Conservation (phyloP, 1,140 invertebrate species). For the Homarus americanus region DNA sequence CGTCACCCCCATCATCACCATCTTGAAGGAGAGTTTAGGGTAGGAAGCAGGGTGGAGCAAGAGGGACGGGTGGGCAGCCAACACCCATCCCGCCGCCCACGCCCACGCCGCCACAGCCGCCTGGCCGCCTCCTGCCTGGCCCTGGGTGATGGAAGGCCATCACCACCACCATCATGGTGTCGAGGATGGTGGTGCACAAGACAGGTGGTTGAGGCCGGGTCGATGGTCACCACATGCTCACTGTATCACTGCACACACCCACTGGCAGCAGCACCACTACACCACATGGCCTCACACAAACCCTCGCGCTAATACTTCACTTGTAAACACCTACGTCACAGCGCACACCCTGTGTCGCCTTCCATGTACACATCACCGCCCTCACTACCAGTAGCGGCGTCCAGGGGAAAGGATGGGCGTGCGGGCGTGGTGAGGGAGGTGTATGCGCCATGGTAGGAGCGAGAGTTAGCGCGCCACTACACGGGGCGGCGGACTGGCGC, state of each 20-base stretch:
- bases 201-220: slow-evolving; percentile 37
- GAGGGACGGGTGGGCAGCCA: slow-evolving; percentile 22
- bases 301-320: not conserved
- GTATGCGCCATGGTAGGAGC: slow-evolving; percentile 56
- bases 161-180: not conserved
- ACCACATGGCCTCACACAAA: slow-evolving; percentile 20
- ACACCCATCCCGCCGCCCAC: slow-evolving; percentile 56
- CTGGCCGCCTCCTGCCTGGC: slow-evolving; percentile 19
- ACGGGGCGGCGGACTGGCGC: slow-evolving; percentile 56
- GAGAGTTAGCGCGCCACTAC: slow-evolving; percentile 66
- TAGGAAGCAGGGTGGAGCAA: not conserved
- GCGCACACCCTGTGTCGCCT: slow-evolving; percentile 6
- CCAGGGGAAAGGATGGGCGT: slow-evolving; percentile 3
- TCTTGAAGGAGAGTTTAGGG: not conserved
- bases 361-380: slow-evolving; percentile 25
- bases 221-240: slow-evolving; percentile 56
- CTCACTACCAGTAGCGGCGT: not conserved
- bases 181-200: slow-evolving; percentile 23
- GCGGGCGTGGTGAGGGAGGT: slow-evolving; percentile 53
- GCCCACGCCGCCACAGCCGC: not conserved
- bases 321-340: not conserved
- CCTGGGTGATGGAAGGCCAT: too few species aligned
- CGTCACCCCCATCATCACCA: not conserved
- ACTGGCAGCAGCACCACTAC: slow-evolving; percentile 51
- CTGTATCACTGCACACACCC: slow-evolving; percentile 61